Conservation (phyloP, 1,140 invertebrate species). For the Homalodisca vitripennis region DNA sequence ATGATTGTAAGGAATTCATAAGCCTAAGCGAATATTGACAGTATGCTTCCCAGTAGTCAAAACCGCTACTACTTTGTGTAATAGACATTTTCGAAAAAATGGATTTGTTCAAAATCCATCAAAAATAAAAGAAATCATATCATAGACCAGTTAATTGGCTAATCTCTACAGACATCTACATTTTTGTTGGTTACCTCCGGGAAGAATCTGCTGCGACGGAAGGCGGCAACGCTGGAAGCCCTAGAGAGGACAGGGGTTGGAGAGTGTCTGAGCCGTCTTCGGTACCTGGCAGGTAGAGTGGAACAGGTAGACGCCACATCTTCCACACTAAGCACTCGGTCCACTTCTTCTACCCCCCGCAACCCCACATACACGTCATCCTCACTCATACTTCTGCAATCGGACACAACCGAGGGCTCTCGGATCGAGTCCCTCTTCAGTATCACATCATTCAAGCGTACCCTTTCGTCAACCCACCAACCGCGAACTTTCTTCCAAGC, state of each 20-base stretch:
- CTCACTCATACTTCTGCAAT: neutral
- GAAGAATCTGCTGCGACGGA: slow-evolving; percentile 23
- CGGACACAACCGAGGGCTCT: neutral
- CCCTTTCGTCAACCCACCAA: slow-evolving; percentile 31
- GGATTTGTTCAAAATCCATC: too few relatives aligned
- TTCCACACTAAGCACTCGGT: neutral
- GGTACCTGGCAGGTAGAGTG: neutral
- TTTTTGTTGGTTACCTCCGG: slow-evolving; percentile 27
- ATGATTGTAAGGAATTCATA: too few relatives aligned
- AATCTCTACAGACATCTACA: too few relatives aligned
- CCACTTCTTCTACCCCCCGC: neutral
- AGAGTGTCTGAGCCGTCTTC: neutral
- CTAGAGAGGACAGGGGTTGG: slow-evolving; percentile 26
- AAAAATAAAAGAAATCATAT: too few relatives aligned
- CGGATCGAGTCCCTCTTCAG: slow-evolving; percentile 26
- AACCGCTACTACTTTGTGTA: too few relatives aligned
- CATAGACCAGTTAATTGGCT: too few relatives aligned
- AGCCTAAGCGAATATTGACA: too few relatives aligned
- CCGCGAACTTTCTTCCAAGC: slow-evolving; percentile 28
- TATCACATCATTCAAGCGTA: slow-evolving; percentile 28
- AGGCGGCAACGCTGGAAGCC: slow-evolving; percentile 28
- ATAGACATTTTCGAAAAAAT: too few relatives aligned
- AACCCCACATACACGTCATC: slow-evolving; percentile 10
- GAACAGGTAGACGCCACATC: slow-evolving; percentile 18
- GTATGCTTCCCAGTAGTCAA: too few relatives aligned